A percentile compares a stretch with the other conserved stretches of the same genome.
phyloP scores from a whole-genome alignment of 2,888 invertebrate species.

The Zygothrica quintamaculata region DNA sequence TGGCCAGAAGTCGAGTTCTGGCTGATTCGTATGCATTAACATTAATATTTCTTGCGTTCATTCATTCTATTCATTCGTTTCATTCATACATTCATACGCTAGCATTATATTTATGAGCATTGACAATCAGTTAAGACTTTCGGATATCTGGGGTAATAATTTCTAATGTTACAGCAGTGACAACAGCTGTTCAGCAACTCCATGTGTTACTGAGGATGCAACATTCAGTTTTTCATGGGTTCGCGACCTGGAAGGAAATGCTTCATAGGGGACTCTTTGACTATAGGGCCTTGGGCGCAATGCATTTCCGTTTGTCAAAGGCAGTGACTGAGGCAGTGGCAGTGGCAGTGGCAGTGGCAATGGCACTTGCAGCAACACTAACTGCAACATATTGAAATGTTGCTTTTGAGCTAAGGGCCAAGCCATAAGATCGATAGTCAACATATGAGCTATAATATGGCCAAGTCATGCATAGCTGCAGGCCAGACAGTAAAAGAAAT shows the following conservation, averaged over 20 bases:
- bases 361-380: no score
- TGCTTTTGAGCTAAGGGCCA: slow-evolving; percentile 24
- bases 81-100: slow-evolving; percentile 22
- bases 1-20: slow-evolving; percentile 44
- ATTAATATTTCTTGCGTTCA: slow-evolving; percentile 67
- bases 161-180: slow-evolving; percentile 66
- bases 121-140: slow-evolving; percentile 80
- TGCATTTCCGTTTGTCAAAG: slow-evolving; percentile 45
- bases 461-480: no score
- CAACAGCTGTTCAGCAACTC: slow-evolving; percentile 59
- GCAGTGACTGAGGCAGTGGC: no score
- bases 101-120: slow-evolving; percentile 66
- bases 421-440: slow-evolving; percentile 55
- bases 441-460: slow-evolving; percentile 20
- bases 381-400: slow-evolving; percentile 36
- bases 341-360: no score
- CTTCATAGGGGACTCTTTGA: slow-evolving; percentile 19
- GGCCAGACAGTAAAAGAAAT: no score
- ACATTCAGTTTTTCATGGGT: slow-evolving; percentile 56
- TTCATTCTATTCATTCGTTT: slow-evolving; percentile 29
- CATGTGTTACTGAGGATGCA: slow-evolving; percentile 61
- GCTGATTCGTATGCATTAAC: slow-evolving; percentile 62
- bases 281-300: slow-evolving; percentile 35
- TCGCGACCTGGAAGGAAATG: slow-evolving; percentile 41
- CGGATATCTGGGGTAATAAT: slow-evolving; percentile 80